phyloP scores from a whole-genome alignment of 92 coral and sea anemone species.

The Chrysogorgia sp. region DNA sequence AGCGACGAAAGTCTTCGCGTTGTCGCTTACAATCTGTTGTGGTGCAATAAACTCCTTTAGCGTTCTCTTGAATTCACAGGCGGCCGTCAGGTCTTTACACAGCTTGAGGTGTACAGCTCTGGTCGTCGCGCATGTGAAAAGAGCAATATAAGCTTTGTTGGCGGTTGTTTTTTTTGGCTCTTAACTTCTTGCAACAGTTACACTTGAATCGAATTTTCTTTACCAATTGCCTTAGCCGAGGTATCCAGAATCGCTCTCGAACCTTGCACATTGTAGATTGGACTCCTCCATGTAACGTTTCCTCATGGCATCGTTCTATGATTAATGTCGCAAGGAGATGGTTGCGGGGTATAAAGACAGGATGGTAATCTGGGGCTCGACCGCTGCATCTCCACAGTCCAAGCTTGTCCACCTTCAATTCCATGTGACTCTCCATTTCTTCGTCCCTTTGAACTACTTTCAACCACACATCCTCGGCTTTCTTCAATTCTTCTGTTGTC shows the following conservation, averaged over 20 bases:
- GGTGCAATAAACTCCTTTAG: constrained; percentile 60
- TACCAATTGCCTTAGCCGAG: constrained; percentile 36
- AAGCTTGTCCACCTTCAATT: constrained; percentile 39
- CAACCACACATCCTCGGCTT: constrained; percentile 55
- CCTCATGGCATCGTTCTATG: constrained; percentile 46
- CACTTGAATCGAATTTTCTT: constrained; percentile 48
- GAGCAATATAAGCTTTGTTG: constrained; percentile 53
- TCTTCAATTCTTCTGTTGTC: constrained; percentile 39
- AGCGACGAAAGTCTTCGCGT: constrained; percentile 54
- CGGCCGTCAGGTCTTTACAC: constrained; percentile 39
- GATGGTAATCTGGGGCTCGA: constrained; percentile 54
- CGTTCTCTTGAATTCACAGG: constrained; percentile 34
- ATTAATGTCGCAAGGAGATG: constrained; percentile 28
- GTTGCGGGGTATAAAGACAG: constrained; percentile 51
- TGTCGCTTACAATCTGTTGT: constrained; percentile 53
- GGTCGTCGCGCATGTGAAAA: constrained; percentile 66
- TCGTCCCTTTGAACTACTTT: constrained; percentile 32
- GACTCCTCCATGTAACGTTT: constrained; percentile 62
- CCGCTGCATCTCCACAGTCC: constrained; percentile 58
- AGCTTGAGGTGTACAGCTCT: constrained; percentile 67
- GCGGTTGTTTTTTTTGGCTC: constrained; percentile 24
- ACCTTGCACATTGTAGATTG: constrained; percentile 52
- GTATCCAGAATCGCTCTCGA: constrained; percentile 55
- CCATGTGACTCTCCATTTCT: too few relatives aligned
- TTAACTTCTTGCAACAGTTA: constrained; percentile 53